Conservation (phyloP, 2,797 vertebrate species). For the Hydrocynus forskahlii region DNA sequence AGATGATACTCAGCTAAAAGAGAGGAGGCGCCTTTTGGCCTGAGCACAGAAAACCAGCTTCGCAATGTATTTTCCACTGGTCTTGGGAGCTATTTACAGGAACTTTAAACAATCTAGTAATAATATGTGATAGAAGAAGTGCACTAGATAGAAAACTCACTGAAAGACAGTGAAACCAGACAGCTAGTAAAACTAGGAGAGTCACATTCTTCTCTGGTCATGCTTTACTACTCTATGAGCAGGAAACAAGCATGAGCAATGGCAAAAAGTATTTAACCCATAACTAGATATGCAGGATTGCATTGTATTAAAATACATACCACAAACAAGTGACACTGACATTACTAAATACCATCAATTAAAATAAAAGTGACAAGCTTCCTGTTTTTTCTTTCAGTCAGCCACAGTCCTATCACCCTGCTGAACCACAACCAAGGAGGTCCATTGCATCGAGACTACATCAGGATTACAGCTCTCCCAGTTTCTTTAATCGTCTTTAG, state of each 20-base stretch:
- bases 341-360: neutral
- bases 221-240: slow-evolving; percentile 54
- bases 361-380: slow-evolving; percentile 6
- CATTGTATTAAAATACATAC: neutral
- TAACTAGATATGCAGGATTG: neutral
- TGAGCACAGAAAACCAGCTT: neutral
- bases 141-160: slow-evolving; percentile 41
- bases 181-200: slow-evolving; percentile 67
- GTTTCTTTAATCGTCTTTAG: neutral
- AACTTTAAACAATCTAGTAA: neutral
- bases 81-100: slow-evolving; percentile 10
- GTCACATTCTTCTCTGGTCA: slow-evolving; percentile 68
- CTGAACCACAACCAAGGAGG: neutral
- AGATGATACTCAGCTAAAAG: neutral
- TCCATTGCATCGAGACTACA: neutral
- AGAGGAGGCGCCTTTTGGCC: neutral
- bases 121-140: slow-evolving; percentile 15
- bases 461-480: neutral
- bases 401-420: neutral
- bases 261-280: slow-evolving; percentile 2
- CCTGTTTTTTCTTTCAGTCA: neutral
- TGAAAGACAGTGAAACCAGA: slow-evolving; percentile 63
- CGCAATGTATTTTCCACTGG: neutral
- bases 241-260: slow-evolving; percentile 7
- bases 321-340: neutral